Evolutionary conservation across 2,888 invertebrate genomes (phyloP), one percentile per base, ranked within the genome.

Genomic region (Danaus chrysippus): DNA sequence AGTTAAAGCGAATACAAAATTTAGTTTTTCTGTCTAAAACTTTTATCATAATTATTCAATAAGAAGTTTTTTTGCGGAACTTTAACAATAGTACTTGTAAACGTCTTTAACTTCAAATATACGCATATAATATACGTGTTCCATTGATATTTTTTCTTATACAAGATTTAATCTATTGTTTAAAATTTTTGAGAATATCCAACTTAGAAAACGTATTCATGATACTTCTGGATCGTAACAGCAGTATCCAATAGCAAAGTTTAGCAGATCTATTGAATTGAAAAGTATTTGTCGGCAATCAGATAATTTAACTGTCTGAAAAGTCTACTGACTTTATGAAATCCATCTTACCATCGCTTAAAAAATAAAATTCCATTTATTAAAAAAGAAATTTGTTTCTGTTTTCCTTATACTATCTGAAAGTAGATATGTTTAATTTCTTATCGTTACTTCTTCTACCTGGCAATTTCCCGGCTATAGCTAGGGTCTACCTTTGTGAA

Each of bases 281-380:
- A 62, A 67, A 72, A 72, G 70, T 71, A 72, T 72, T 71, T 71
- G 69, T 63, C 68, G 69, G 65, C 59, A 67, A 65, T 62, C 64
- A 59, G 63, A 68, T 65, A 66, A 68, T 68, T 70, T 59, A 63
- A 66, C 66, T 58, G 64, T 49, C 65, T 63, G 63, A 68, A 60
- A 64, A 62, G 54, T 63, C 59, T 56, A 56, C 53, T 42, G 61
- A 62, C 17, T 13, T 49, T 8, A 49, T 15, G 13, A 49, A 15
- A 13, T 15, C 49, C 9, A 49, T 15, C 15, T 15, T 46, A 12
- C 49, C 12, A 17, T 49, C 17, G 15, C 13, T 49, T 49, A 15
- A 49, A 49, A 8, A 15, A 15, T 49, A 17, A 34, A 6, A 34
- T 34, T 34, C 0, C 23, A 2, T 34, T 34, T 34, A 0, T n/a